Base-by-base conservation (phyloP, 2,797 vertebrate species). In the Buphagus erythrorhynchus region DNA sequence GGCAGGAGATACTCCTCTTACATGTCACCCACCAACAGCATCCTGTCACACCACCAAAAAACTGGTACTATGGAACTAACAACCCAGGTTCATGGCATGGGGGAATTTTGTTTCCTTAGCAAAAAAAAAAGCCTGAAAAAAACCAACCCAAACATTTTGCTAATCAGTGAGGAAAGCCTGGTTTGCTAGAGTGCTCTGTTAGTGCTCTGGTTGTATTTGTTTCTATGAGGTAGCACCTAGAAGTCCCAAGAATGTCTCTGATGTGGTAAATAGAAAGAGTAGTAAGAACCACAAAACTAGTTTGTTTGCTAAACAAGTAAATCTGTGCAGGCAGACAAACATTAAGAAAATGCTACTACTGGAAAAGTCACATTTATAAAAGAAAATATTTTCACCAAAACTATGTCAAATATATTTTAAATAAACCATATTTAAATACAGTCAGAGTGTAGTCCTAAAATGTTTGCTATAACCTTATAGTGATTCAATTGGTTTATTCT, bases 241-340 rank as follows among this genome's bases (percentile, higher is more conserved):
- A 91, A 73, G 59, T 75, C 52, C 35, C 31, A 71, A 67, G 45
- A 88, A 48, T 1, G 0, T 57, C 74, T 90, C 40, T 66, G 25
- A 73, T 80, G 67, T 40, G 43, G 73, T 72, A 86, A 86, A 73
- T 10, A 33, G 16, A 46, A 77, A 63, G 26, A 90, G 24, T 7
- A 14, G 3, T 26, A 62, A 78, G 28, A 94, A 25, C 33, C 76
- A 73, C 40, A 63, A 59, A 91, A 81, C 29, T 13, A 31, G n/a
- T 58, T 88, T 82, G 54, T 88, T 92, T 84, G 38, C 42, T 86
- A 78, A 90, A 78, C 49, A 68, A 83, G 29, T 88, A 62, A 59
- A 72, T 66, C 59, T 63, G 8, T 59, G 51, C 79, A 52, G 59
- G 31, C 36, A 81, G 66, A 12, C 46, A 90, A 88, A 84, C 38